These are phyloP conservation scores for Zaprionus ghesquierei DNA, from an alignment of 1,140 invertebrate genomes.

Conservation along the genomic window DNA sequence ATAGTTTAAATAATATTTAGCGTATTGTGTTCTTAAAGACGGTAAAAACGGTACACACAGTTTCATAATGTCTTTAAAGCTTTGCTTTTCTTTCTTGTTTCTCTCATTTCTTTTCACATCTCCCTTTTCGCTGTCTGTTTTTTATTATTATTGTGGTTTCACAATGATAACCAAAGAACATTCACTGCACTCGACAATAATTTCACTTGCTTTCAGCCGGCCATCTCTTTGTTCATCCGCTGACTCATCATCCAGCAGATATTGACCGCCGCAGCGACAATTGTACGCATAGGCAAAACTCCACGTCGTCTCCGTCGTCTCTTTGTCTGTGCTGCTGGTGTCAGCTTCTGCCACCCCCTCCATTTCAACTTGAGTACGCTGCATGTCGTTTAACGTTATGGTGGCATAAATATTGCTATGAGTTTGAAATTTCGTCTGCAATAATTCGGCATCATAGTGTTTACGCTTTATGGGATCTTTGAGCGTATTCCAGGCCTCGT, in stretches of 20 bases:
- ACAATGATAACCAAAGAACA: conserved; percentile 80
- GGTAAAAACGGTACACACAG: conserved; percentile 4
- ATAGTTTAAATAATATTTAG: conserved; percentile 31
- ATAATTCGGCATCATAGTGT: conserved; percentile 78
- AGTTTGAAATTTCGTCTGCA: conserved; percentile 70
- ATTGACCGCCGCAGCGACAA: conserved; percentile 80
- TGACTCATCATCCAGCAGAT: conserved; percentile 67
- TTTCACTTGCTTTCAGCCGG: conserved; percentile 52
- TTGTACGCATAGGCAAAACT: conserved; percentile 64
- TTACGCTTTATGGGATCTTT: conserved; percentile 78
- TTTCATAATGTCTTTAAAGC: not conserved
- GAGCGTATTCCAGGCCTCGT: conserved; percentile 77
- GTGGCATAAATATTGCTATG: conserved; percentile 75
- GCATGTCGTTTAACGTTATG: conserved; percentile 63
- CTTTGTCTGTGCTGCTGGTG: conserved; percentile 53
- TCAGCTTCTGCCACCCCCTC: conserved; percentile 12
- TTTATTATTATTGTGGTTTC: conserved; percentile 48
- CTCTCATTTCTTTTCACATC: not conserved
- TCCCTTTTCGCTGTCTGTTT: not conserved
- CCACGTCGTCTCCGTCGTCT: conserved; percentile 26
- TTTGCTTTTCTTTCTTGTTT: not conserved
- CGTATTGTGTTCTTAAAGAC: conserved; percentile 10
- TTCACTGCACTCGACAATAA: conserved; percentile 81
- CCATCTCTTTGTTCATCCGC: conserved; percentile 24
- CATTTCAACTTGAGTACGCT: conserved; percentile 32